These are phyloP conservation scores for Oikopleura dioica DNA, from an alignment of 23 tunicate species.

Conservation along the genomic window DNA sequence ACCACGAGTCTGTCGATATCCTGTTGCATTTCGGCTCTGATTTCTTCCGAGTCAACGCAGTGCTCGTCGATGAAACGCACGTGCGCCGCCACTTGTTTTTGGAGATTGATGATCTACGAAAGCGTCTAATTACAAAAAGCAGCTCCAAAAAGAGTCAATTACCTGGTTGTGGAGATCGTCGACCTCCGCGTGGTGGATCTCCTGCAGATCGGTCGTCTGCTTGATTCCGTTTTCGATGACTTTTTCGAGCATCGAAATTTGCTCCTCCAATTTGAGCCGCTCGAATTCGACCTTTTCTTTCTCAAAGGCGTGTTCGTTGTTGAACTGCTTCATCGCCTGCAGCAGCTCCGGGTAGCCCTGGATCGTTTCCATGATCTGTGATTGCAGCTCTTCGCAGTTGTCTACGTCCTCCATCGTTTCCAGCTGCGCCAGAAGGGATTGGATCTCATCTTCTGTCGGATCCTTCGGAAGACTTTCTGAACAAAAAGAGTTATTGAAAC, in stretches of 20 bases:
- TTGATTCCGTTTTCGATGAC: background rate
- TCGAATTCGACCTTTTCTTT: background rate
- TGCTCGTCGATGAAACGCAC: constrained; percentile 13
- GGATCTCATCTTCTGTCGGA: background rate
- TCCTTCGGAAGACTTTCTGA: no score
- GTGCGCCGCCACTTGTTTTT: constrained; percentile 11
- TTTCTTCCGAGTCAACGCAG: constrained; percentile 7
- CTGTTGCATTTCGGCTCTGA: background rate
- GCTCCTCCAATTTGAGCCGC: background rate
- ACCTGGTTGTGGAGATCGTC: background rate
- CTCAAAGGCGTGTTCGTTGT: background rate
- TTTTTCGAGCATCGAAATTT: background rate
- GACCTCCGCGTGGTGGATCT: background rate
- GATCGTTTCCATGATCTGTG: background rate
- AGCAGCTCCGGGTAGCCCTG: background rate
- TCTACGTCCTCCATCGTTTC: constrained; percentile 4
- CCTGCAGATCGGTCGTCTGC: background rate
- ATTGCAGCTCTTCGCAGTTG: background rate
- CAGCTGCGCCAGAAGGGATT: background rate
- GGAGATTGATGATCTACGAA: background rate
- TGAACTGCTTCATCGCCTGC: background rate
- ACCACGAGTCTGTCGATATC: constrained; percentile 1
- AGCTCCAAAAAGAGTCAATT: no score
- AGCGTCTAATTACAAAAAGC: no score
- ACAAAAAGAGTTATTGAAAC: no score